Conservation (phyloP, 1,140 invertebrate species). For the Elymnias hypermnestra region DNA sequence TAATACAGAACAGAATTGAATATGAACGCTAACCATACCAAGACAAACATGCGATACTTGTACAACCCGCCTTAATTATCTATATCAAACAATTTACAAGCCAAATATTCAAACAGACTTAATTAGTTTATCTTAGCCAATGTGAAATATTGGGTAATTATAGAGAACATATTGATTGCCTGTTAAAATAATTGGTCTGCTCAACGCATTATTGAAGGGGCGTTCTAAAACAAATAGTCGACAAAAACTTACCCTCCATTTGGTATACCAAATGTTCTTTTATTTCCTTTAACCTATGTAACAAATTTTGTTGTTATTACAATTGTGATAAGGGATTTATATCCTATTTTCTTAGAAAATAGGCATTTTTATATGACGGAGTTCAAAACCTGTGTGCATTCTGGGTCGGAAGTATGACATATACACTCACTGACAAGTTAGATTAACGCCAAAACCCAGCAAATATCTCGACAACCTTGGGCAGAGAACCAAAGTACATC, state of each 20-base stretch:
- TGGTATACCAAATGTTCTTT: slow-evolving; percentile 5
- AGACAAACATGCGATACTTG: slow-evolving; percentile 12
- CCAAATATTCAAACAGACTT: slow-evolving; percentile 66
- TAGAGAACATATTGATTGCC: slow-evolving; percentile 56
- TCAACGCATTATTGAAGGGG: slow-evolving; percentile 42
- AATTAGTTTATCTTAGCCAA: slow-evolving; percentile 57
- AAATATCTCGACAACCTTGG: no score
- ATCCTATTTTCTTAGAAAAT: no score
- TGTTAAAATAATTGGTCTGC: slow-evolving; percentile 57
- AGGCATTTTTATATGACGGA: no score
- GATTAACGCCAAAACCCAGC: no score
- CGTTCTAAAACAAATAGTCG: slow-evolving; percentile 38
- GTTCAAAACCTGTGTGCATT: no score
- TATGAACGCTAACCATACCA: slow-evolving; percentile 12
- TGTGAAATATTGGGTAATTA: slow-evolving; percentile 56
- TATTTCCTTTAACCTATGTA: slow-evolving; percentile 6
- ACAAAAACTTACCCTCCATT: slow-evolving; percentile 12
- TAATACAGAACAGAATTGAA: no score
- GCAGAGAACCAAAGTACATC: no score
- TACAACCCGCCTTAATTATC: slow-evolving; percentile 36
- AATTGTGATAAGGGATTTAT: no score
- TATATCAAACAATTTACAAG: slow-evolving; percentile 62
- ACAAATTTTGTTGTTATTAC: background rate
- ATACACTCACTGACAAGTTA: no score
- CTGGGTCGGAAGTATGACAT: no score